Evolutionary conservation across 2,888 invertebrate species (phyloP).

Genomic region (Creontiades dilutus): DNA sequence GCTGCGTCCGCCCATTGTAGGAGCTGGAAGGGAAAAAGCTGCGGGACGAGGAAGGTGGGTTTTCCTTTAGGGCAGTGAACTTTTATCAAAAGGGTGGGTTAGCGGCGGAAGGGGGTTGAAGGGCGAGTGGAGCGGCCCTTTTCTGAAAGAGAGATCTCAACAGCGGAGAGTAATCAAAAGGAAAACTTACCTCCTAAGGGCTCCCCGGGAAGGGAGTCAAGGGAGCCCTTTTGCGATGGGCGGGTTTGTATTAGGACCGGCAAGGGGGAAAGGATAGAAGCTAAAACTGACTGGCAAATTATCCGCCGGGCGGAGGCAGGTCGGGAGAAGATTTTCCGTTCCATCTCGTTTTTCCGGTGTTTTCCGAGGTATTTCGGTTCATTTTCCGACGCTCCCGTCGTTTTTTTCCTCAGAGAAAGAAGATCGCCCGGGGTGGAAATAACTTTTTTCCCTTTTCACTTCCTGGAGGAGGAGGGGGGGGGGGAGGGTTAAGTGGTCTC

Average conservation of each 20-base stretch:
- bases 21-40: constrained; percentile 2
- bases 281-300: constrained; percentile 62
- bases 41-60: constrained; percentile 46
- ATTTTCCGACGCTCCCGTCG: constrained; percentile 13
- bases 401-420: not conserved
- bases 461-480: not conserved
- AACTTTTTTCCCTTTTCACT: not conserved
- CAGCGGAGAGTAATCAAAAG: constrained; percentile 61
- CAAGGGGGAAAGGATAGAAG: constrained; percentile 6
- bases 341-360: constrained; percentile 32
- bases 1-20: constrained; percentile 56
- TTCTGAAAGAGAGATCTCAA: constrained; percentile 47
- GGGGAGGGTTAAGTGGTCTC: not conserved
- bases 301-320: constrained; percentile 15
- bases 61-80: constrained; percentile 62
- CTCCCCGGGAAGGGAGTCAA: constrained; percentile 23
- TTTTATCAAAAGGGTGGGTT: constrained; percentile 46
- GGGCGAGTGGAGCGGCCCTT: not conserved
- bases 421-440: constrained; percentile 5
- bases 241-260: not conserved
- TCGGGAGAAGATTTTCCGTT: not conserved
- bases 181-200: constrained; percentile 56
- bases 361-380: constrained; percentile 40
- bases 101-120: not conserved
- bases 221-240: constrained; percentile 35